Conservation (phyloP, 2,888 invertebrate species). For the Lobophora halterata region DNA sequence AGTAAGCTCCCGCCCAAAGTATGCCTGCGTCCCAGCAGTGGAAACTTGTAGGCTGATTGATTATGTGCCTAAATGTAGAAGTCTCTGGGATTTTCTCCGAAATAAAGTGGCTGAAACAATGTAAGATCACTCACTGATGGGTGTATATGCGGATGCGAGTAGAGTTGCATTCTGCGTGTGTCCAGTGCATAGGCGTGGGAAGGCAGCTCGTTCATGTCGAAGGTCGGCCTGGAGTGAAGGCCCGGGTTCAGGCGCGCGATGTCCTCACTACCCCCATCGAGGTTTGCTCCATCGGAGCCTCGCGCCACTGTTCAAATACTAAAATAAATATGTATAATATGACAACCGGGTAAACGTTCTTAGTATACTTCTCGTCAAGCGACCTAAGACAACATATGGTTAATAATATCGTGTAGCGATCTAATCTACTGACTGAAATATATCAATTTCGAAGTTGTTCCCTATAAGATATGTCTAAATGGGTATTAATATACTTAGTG, state of each 20-base stretch:
- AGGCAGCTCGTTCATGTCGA: conserved; percentile 73
- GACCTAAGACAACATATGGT: too few species aligned
- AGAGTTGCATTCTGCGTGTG: conserved; percentile 69
- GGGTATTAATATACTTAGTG: too few species aligned
- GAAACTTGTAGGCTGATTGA: too few species aligned
- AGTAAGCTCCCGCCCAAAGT: too few species aligned
- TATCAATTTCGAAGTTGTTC: too few species aligned
- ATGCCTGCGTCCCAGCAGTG: too few species aligned
- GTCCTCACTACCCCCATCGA: conserved; percentile 57
- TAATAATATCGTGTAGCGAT: too few species aligned
- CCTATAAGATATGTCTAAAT: too few species aligned
- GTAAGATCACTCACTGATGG: conserved; percentile 58
- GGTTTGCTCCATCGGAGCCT: conserved; percentile 57
- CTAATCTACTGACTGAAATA: too few species aligned
- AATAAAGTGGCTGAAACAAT: conserved; percentile 5
- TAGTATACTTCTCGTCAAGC: too few species aligned
- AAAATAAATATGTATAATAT: conserved; percentile 2
- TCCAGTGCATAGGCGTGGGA: conserved; percentile 58
- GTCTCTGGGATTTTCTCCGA: not conserved
- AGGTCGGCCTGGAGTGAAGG: conserved; percentile 45
- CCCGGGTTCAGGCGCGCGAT: conserved; percentile 56
- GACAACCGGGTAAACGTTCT: too few species aligned
- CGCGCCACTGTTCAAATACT: conserved; percentile 64
- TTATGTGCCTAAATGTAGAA: too few species aligned
- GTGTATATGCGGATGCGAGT: conserved; percentile 62